A percentile compares a stretch with the other conserved stretches of the same genome.
phyloP scores from a whole-genome alignment of 2,888 invertebrate genomes.

The Ormyrus labotus region DNA sequence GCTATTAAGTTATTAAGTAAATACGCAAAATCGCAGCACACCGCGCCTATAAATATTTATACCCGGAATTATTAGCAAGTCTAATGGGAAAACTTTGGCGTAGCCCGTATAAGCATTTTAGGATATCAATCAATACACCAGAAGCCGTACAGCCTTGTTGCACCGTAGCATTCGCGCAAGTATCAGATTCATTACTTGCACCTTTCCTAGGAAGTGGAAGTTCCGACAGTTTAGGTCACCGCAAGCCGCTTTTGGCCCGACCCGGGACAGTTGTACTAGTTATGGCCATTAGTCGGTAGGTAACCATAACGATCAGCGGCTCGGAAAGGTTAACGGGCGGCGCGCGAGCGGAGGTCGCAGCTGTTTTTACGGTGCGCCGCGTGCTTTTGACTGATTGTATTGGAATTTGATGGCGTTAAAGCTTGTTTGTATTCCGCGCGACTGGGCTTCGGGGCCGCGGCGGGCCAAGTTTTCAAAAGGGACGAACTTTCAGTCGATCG shows the following conservation, averaged over 20 bases:
- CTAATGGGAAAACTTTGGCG: neutral
- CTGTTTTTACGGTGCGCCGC: conserved; percentile 13
- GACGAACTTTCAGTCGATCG: neutral
- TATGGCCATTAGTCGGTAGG: conserved; percentile 38
- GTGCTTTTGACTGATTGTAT: conserved; percentile 19
- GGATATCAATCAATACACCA: conserved; percentile 25
- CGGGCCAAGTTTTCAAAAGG: conserved; percentile 1
- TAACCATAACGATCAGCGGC: neutral
- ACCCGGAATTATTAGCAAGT: neutral
- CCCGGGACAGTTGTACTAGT: conserved; percentile 32
- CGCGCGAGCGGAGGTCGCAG: neutral
- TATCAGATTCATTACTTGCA: conserved; percentile 38
- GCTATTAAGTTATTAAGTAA: neutral
- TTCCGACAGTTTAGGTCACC: conserved; percentile 37
- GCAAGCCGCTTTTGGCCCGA: conserved; percentile 31
- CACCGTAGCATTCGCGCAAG: neutral
- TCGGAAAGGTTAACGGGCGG: conserved; percentile 1
- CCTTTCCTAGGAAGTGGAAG: conserved; percentile 21
- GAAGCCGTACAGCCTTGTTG: neutral
- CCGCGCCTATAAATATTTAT: neutral
- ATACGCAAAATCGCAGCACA: neutral
- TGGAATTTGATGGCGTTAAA: conserved; percentile 13
- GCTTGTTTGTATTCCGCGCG: conserved; percentile 13
- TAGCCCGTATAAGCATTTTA: conserved; percentile 1
- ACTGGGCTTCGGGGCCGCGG: neutral